These are phyloP conservation scores for Cerceris rybyensis DNA, from an alignment of 2,888 invertebrate genomes.

Conservation along the genomic window DNA sequence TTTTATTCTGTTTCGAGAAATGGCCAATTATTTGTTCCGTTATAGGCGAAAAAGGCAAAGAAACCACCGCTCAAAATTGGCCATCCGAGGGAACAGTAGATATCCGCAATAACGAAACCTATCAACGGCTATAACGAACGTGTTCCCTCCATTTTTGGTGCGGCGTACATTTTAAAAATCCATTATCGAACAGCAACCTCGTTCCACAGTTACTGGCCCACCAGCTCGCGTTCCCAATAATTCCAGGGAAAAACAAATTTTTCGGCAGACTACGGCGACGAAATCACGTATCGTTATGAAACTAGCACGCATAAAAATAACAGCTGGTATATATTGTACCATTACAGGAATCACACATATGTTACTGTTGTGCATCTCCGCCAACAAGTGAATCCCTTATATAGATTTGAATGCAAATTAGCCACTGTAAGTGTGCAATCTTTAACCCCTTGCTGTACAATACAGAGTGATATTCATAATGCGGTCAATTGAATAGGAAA, in stretches of 20 bases:
- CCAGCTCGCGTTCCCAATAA: conserved; percentile 12
- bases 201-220: conserved; percentile 6
- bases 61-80: not conserved
- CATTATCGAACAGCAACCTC: conserved; percentile 33
- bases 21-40: no score
- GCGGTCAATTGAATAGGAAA: no score
- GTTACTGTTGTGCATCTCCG: not conserved
- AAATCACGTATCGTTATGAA: conserved; percentile 30
- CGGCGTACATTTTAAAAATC: conserved; percentile 20
- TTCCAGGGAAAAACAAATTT: conserved; percentile 3
- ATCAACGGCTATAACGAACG: conserved; percentile 13
- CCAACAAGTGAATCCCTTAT: not conserved
- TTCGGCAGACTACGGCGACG: not conserved
- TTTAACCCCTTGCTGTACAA: no score
- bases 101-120: not conserved
- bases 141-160: conserved; percentile 17
- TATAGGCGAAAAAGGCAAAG: not conserved
- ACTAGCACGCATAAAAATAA: not conserved
- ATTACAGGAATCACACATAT: not conserved
- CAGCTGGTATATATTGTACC: no score
- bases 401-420: no score
- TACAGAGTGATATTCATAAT: no score
- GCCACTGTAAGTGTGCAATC: no score
- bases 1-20: no score
- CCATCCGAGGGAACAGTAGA: not conserved